Percentiles rank a stretch among this genome's conserved stretches.
Evolutionary conservation across 37 sponge, comb jelly and placozoan genomes (phyloP).

Genomic region (Tethya wilhelma): DNA sequence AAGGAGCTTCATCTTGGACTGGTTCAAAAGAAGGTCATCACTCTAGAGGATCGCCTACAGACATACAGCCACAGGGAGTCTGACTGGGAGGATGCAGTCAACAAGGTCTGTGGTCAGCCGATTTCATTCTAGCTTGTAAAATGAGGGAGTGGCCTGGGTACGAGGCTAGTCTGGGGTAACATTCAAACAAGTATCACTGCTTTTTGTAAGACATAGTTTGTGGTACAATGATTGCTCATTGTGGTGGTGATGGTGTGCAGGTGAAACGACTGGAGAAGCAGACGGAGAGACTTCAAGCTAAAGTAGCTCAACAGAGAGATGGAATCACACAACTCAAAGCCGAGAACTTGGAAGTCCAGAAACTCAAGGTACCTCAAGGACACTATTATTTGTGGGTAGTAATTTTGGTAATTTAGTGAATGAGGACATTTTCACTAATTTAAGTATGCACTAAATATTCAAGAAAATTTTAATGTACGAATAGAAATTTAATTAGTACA

Average conservation of each 20-base stretch:
- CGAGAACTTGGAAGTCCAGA: slow-evolving; percentile 9
- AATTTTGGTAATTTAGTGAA: no score
- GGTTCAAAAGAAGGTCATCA: slow-evolving; percentile 69
- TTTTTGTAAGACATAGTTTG: background rate
- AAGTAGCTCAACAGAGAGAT: slow-evolving; percentile 31
- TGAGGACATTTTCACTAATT: no score
- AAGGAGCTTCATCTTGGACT: slow-evolving; percentile 70
- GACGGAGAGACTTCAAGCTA: slow-evolving; percentile 35
- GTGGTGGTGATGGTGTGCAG: slow-evolving; percentile 5
- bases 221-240: background rate
- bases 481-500: no score
- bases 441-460: background rate
- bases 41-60: slow-evolving; percentile 49
- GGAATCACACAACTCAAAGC: slow-evolving; percentile 27
- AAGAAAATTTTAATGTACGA: no score
- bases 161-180: background rate
- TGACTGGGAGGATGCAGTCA: slow-evolving; percentile 26
- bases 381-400: no score
- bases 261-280: slow-evolving; percentile 31
- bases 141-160: no score
- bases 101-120: slow-evolving; percentile 22
- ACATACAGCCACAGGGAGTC: slow-evolving; percentile 28
- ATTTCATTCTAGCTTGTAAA: background rate
- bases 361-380: slow-evolving; percentile 45
- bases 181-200: background rate